Base-by-base conservation (phyloP, 2,797 vertebrate genomes). In the Graptemys geographica region DNA sequence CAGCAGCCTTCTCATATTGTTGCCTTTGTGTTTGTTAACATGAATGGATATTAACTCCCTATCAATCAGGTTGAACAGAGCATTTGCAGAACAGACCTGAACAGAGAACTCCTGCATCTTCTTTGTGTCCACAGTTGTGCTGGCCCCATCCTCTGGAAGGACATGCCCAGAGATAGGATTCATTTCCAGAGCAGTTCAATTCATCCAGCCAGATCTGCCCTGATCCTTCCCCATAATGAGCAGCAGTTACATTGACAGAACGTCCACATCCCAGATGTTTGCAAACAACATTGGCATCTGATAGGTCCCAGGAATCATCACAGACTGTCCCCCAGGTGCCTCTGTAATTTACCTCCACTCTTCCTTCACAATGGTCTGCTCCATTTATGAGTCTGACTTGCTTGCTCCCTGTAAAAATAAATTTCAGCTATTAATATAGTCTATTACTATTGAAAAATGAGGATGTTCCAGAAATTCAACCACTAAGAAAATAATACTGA, bases 61-160 rank as follows among this genome's bases (percentile, higher is more conserved):
- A 27, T 11, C 28, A 28, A 57, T 57, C 27, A 57, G 56, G 11
- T 57, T 28, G 11, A 12, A 55, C 21, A n/a, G n/a, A 11, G 56
- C 25, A 57, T 57, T 57, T 31, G 28, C 18, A 31, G 31, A 28
- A 28, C 81, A 62, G 37, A 94, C 92, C 89, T 74, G n/a, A 72
- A 55, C 92, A 94, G 41, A 59, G 31, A 76, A 90, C 89, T 53
- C 89, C 89, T 23, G 89, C 92, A 41, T 94, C 89, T 41, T 85
- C 85, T 44, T 81, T 91, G 33, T 88, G 89, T 19, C n/a, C 82
- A 83, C 92, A 94, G 27, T 91, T 12, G 23, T 79, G 83, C 37
- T 53, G 33, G 37, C 81, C 83, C 86, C 89, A 91, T 13, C 52
- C 53, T 37, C 18, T 8, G 53, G 81, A 88, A 55, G 37, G 78